Evolutionary conservation across 2,888 invertebrate species (phyloP), one percentile per base, ranked within the genome.

Genomic region (Zaprionus lineosus): DNA sequence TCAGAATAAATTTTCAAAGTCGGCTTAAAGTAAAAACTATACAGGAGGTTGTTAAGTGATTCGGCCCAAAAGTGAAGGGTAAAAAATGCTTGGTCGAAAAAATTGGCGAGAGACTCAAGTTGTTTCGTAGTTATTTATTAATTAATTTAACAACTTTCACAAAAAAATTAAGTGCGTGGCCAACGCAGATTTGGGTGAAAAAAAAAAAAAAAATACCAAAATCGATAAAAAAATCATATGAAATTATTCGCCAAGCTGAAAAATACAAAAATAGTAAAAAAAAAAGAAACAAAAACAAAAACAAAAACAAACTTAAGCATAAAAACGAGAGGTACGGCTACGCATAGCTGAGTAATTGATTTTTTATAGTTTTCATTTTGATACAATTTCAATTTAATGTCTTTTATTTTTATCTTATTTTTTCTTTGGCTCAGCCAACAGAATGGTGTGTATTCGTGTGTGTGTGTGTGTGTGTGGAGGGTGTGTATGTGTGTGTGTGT

Each of bases 271-370:
- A 19, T 8, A 29, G 19, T 29, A 34, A 39, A 21, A 41, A 29
- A 40, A 24, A 28, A 18, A 37, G 24, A 53, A 14, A 18, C 16
- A 33, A 31, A 12, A 9, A 18, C 14, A n/a, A n/a, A n/a, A n/a
- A n/a, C 56, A 56, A 56, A 19, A 28, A 36, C 14, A 9, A 56
- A n/a, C n/a, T n/a, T n/a, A n/a, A n/a, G n/a, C n/a, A n/a, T n/a
- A n/a, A n/a, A n/a, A 11, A n/a, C 7, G 11, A 18, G 18, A 12
- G 6, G n/a, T 34, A 48, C 36, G 48, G 75, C 64, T 60, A 71
- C 68, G 81, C 84, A 71, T 68, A 47, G 84, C 76, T 68, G 67
- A 65, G 52, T 79, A 79, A 75, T 64, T 61, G 73, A 78, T 78
- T 78, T 78, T 64, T 62, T 70, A 69, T 65, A 69, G 68, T 63